These are phyloP conservation scores for Gymnoscopelus microlampas DNA, from an alignment of 2,797 vertebrate species.

Conservation along the genomic window DNA sequence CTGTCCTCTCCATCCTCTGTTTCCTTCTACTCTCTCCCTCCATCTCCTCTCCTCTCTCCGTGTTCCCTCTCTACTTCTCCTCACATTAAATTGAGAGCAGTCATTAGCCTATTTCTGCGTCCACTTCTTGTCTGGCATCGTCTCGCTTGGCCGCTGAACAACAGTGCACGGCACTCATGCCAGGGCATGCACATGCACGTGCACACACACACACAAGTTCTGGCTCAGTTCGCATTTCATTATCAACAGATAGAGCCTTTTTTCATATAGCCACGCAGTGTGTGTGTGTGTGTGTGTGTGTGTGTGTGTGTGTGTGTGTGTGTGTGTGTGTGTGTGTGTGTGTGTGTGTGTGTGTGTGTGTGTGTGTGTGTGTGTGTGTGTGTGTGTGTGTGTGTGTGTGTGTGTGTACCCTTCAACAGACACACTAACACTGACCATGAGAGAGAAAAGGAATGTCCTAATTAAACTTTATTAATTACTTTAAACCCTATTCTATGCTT, in stretches of 20 bases:
- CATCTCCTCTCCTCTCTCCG: slow-evolving; percentile 40
- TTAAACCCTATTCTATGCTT: no score
- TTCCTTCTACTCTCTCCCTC: slow-evolving; percentile 46
- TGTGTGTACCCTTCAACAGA: slow-evolving; percentile 6
- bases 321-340: slow-evolving; percentile 19
- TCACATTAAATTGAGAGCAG: background rate
- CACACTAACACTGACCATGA: slow-evolving; percentile 20
- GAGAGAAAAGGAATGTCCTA: slow-evolving; percentile 1
- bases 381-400: slow-evolving; percentile 15
- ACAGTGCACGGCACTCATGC: slow-evolving; percentile 51
- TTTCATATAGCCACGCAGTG: slow-evolving; percentile 47
- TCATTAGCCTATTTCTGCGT: no score
- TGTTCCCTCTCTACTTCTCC: slow-evolving; percentile 17
- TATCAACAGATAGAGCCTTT: slow-evolving; percentile 68
- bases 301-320: slow-evolving; percentile 11
- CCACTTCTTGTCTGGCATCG: slow-evolving; percentile 55
- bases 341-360: slow-evolving; percentile 13
- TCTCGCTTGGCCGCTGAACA: slow-evolving; percentile 62
- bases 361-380: slow-evolving; percentile 29
- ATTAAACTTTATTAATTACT: background rate
- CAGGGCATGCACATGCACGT: slow-evolving; percentile 50
- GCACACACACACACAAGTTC: slow-evolving; percentile 41
- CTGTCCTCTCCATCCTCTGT: background rate
- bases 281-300: slow-evolving; percentile 26
- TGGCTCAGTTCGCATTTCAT: slow-evolving; percentile 66